Evolutionary conservation across 2,888 invertebrate species (phyloP), one percentile per base, ranked within the genome.

Genomic region (Sphinx pinastri): DNA sequence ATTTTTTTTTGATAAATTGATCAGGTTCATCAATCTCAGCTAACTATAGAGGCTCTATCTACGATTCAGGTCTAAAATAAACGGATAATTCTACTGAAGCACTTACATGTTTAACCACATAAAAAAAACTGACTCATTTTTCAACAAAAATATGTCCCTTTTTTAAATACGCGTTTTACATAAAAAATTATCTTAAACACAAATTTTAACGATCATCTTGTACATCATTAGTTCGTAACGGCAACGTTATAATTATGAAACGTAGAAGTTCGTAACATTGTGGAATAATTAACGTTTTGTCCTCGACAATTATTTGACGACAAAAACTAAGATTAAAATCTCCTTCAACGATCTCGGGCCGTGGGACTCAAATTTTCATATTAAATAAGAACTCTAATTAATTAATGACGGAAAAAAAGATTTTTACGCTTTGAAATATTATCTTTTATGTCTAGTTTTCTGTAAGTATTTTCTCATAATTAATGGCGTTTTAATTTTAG

Each of bases 291-390:
- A 63, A 63, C 47, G 63, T 63, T 63, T 63, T 25, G 63, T 49
- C 63, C 63, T 12, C 11, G 19, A 63, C 47, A 63, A 63, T 63
- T 63, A 63, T 63, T 63, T 63, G 12, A 63, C 49, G 63, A 63
- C 63, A 63, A 63, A 49, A 63, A 63, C 47, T 16, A 16, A 19
- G 63, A 63, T 63, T 49, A 63, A 63, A 11, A 63, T 63, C 60
- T 63, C 11, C 6, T 16, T 16, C 31, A 58, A 58, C 47, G 16
- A 63, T 12, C 31, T 16, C 31, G 63, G 63, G 49, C 63, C 63
- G 47, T 63, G 63, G 19, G 63, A 63, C 13, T 11, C 19, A 19
- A 55, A 55, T 19, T 63, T 38, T 63, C 63, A 49, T 63, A 49
- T 38, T 14, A 58, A 49, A 63, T 49, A 63, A 63, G 19, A 47